These are phyloP conservation scores for Linurgus olivaceus DNA, from an alignment of 2,797 vertebrate genomes.

Conservation along the genomic window DNA sequence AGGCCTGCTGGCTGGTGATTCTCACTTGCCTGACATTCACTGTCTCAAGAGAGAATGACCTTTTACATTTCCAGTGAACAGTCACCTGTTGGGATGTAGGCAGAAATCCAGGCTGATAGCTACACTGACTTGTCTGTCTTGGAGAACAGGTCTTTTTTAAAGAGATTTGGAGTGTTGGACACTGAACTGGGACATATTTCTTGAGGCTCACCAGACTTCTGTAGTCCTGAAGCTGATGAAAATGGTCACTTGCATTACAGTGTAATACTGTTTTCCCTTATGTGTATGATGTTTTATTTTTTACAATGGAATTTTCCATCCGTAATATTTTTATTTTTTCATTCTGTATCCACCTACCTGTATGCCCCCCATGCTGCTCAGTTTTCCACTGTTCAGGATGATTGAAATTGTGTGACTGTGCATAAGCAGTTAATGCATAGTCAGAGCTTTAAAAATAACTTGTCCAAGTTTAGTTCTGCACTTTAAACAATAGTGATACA, in stretches of 20 bases:
- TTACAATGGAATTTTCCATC: neutral
- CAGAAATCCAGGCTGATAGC: neutral
- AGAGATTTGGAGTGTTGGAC: neutral
- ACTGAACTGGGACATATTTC: neutral
- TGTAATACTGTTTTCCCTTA: neutral
- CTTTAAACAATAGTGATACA: neutral
- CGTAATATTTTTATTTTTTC: neutral
- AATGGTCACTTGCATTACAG: neutral
- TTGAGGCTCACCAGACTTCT: neutral
- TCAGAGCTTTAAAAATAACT: neutral
- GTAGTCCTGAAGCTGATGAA: neutral
- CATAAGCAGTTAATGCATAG: neutral
- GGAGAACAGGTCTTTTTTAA: neutral
- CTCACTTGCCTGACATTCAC: neutral
- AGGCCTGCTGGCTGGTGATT: neutral
- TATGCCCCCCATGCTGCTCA: neutral
- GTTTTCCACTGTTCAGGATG: neutral
- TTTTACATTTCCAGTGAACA: neutral
- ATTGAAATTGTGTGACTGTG: neutral
- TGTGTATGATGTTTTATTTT: neutral
- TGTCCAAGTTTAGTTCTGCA: neutral
- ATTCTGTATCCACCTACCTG: neutral
- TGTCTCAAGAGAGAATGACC: neutral
- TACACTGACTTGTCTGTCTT: fast-evolving
- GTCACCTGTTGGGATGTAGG: neutral